These are phyloP conservation scores for Siniperca chuatsi DNA, from an alignment of 2,113 vertebrate species.

Conservation along the genomic window DNA sequence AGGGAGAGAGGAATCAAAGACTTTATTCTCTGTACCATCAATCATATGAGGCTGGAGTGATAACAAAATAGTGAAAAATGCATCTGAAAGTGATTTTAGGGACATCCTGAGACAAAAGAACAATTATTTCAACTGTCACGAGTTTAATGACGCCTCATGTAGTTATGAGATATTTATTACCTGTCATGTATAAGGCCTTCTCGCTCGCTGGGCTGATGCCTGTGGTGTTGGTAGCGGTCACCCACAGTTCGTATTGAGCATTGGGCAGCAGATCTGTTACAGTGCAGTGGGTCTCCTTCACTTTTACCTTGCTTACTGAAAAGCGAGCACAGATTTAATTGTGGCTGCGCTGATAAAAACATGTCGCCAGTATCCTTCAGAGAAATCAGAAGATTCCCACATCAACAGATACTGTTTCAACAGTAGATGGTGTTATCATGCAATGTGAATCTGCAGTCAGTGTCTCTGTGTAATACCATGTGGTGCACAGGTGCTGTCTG, in stretches of 20 bases:
- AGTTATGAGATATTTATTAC: slow-evolving; percentile 77
- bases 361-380: neutral
- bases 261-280: slow-evolving; percentile 90
- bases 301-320: slow-evolving; percentile 85
- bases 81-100: neutral
- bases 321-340: slow-evolving; percentile 26
- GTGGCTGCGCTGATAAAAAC: neutral
- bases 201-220: slow-evolving; percentile 93
- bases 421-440: slow-evolving; percentile 45
- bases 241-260: slow-evolving; percentile 96
- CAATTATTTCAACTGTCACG: slow-evolving; percentile 12
- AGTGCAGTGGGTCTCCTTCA: slow-evolving; percentile 94
- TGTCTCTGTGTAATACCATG: slow-evolving; percentile 80
- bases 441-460: neutral
- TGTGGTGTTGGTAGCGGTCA: slow-evolving; percentile 91
- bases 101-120: neutral
- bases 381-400: neutral
- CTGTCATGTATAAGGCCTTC: slow-evolving; percentile 91
- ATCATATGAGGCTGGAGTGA: slow-evolving; percentile 22
- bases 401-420: neutral
- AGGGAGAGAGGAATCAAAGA: neutral
- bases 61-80: slow-evolving; percentile 55
- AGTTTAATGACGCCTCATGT: neutral
- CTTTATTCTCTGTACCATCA: neutral
- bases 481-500: slow-evolving; percentile 66